Evolutionary conservation across 2,888 invertebrate species (phyloP).

Genomic region (Caenorhabditis zanzibari): DNA sequence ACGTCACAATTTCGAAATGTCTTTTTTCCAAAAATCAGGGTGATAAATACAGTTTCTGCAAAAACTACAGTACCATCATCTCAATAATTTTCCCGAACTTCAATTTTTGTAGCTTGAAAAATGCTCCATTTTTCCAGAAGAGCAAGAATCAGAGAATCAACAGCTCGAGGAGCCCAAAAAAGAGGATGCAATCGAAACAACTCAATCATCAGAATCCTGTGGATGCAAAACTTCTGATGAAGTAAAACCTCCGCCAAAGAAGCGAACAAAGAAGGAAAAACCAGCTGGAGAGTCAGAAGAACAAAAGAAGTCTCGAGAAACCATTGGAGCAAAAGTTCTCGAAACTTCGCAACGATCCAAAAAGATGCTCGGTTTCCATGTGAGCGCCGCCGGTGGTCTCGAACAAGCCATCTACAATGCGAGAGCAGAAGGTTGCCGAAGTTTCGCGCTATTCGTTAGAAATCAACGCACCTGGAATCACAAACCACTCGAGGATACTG

Average conservation of each 20-base stretch:
- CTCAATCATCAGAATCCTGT: not conserved
- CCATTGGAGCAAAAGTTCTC: constrained; percentile 60
- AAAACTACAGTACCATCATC: too few relatives aligned
- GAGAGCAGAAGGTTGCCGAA: constrained; percentile 82
- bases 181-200: too few relatives aligned
- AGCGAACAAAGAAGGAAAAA: not conserved
- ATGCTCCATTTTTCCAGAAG: too few relatives aligned
- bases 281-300: constrained; percentile 40
- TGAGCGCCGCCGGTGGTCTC: constrained; percentile 83
- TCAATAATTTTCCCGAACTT: too few relatives aligned
- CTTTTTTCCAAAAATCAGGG: too few relatives aligned
- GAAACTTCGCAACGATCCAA: constrained; percentile 52
- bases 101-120: too few relatives aligned
- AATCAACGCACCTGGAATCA: constrained; percentile 82
- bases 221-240: not conserved
- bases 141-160: constrained; percentile 42
- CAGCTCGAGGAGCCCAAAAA: not conserved
- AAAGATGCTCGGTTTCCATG: constrained; percentile 78
- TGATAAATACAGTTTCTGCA: too few relatives aligned
- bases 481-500: constrained; percentile 77
- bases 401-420: constrained; percentile 84
- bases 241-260: not conserved
- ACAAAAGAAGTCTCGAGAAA: constrained; percentile 39
- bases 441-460: constrained; percentile 84
- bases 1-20: too few relatives aligned